phyloP scores from a whole-genome alignment of 2,888 invertebrate genomes.

The Chymomyza amoena region DNA sequence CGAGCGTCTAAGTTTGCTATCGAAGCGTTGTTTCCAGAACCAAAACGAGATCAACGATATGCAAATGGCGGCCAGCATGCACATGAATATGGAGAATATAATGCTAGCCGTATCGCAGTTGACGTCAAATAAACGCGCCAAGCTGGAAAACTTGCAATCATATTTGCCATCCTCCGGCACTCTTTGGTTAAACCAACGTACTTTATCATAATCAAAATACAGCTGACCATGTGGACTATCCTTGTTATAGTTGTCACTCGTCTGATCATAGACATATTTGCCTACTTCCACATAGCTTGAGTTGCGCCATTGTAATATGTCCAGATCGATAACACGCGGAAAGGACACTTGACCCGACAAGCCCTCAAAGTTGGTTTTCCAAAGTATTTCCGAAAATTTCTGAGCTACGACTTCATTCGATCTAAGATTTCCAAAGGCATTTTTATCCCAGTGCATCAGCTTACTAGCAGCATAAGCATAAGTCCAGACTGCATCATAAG shows the following conservation, averaged over 20 bases:
- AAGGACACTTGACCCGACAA: constrained; percentile 87
- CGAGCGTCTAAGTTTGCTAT: constrained; percentile 83
- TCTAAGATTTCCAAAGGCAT: constrained; percentile 57
- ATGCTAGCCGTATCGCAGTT: constrained; percentile 85
- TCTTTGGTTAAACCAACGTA: constrained; percentile 18
- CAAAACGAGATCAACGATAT: constrained; percentile 81
- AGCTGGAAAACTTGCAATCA: constrained; percentile 84
- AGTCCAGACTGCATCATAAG: constrained; percentile 91
- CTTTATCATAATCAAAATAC: constrained; percentile 71
- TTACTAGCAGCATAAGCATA: constrained; percentile 86
- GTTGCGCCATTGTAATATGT: constrained; percentile 82
- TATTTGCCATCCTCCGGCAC: constrained; percentile 85
- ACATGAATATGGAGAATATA: constrained; percentile 82
- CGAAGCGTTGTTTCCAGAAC: constrained; percentile 84
- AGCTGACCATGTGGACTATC: constrained; percentile 81
- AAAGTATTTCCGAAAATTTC: constrained; percentile 70
- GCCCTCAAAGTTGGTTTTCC: constrained; percentile 85
- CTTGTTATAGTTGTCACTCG: constrained; percentile 64
- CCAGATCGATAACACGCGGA: constrained; percentile 83
- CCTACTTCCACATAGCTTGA: constrained; percentile 80
- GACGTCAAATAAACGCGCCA: constrained; percentile 84
- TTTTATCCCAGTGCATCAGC: constrained; percentile 80
- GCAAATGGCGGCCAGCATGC: constrained; percentile 78
- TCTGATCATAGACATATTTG: constrained; percentile 81
- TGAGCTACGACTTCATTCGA: constrained; percentile 38